A percentile compares a stretch with the other conserved stretches of the same genome.
phyloP scores from a whole-genome alignment of 2,113 vertebrate species.

The Canis aureus region DNA sequence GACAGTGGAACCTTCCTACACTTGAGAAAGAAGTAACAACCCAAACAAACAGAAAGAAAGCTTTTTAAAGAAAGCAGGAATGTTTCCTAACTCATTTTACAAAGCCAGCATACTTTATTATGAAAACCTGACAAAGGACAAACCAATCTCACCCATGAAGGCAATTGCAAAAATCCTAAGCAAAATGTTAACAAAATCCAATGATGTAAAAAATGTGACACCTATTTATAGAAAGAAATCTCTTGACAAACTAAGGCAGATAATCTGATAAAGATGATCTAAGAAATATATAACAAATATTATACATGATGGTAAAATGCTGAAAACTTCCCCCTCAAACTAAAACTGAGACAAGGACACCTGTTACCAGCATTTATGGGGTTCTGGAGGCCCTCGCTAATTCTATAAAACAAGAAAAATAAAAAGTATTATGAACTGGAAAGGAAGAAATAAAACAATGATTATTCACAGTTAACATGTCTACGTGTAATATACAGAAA shows the following conservation, averaged over 20 bases:
- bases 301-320: neutral
- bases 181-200: constrained; percentile 2
- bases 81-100: neutral
- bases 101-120: neutral
- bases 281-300: neutral
- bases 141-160: neutral
- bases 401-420: neutral
- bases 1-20: neutral
- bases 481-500: neutral
- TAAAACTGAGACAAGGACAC: neutral
- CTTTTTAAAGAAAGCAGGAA: neutral
- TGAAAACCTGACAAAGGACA: neutral
- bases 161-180: neutral
- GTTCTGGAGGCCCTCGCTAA: neutral
- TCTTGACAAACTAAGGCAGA: neutral
- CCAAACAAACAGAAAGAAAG: neutral
- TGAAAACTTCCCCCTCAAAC: neutral
- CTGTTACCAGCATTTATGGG: neutral
- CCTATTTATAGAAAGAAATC: neutral
- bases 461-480: neutral
- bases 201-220: neutral
- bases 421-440: neutral
- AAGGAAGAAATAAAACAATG: neutral
- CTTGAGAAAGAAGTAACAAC: constrained; percentile 11
- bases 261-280: neutral